Conservation (phyloP, 2,797 vertebrate genomes). For the Cercopithecus petaurista region DNA sequence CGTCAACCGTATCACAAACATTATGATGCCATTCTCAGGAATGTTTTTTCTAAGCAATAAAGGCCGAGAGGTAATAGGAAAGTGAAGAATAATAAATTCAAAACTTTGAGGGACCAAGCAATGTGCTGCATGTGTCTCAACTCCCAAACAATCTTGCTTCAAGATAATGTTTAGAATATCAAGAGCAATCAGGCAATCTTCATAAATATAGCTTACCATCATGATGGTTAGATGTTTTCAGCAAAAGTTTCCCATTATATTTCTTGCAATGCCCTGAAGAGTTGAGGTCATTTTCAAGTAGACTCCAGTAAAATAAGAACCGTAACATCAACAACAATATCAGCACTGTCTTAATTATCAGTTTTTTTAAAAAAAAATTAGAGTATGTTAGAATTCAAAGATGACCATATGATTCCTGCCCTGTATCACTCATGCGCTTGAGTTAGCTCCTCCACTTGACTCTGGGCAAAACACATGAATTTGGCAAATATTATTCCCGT, state of each 20-base stretch:
- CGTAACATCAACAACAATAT: background rate
- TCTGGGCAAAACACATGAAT: background rate
- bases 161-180: background rate
- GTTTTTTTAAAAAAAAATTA: background rate
- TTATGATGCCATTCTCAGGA: background rate
- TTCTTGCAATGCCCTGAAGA: background rate
- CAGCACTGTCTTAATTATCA: background rate
- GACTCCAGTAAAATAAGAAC: background rate
- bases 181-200: background rate
- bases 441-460: background rate
- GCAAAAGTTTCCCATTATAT: background rate
- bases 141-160: background rate
- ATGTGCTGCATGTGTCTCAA: background rate
- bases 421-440: background rate
- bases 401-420: background rate
- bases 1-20: background rate
- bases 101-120: background rate
- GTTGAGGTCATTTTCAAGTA: background rate
- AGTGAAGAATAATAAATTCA: background rate
- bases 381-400: background rate
- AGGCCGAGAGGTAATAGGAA: background rate
- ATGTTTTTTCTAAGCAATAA: slow-evolving; percentile 15
- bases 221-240: background rate
- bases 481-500: too few relatives aligned
- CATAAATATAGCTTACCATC: background rate